These are phyloP conservation scores for Epinotia demarniana DNA, from an alignment of 2,888 invertebrate genomes.

Conservation along the genomic window DNA sequence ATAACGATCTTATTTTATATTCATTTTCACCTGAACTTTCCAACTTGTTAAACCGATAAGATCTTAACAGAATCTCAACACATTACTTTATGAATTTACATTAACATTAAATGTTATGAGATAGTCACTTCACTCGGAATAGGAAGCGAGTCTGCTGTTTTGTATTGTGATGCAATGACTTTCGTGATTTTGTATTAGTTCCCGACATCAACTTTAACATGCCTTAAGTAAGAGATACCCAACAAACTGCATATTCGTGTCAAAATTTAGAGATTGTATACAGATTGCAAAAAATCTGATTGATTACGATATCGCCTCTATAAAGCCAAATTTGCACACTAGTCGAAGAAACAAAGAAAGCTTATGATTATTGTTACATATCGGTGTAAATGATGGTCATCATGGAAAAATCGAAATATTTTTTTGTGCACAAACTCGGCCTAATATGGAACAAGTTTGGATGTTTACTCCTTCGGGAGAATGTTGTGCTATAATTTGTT, in stretches of 20 bases:
- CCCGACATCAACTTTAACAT: not conserved
- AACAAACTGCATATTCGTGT: not conserved
- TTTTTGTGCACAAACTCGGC: no score
- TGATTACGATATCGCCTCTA: no score
- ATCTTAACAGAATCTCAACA: conserved; percentile 64
- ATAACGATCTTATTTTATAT: conserved; percentile 46
- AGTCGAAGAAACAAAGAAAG: no score
- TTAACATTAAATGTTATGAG: conserved; percentile 62
- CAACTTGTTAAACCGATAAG: conserved; percentile 59
- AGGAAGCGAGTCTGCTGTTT: conserved; percentile 30
- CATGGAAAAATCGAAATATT: no score
- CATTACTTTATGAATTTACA: conserved; percentile 65
- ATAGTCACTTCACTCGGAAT: conserved; percentile 64
- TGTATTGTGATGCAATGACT: conserved; percentile 24
- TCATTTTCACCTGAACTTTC: conserved; percentile 61
- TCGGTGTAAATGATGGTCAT: no score
- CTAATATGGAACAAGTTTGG: not conserved
- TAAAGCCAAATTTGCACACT: no score
- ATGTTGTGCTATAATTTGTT: not conserved
- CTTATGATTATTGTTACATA: no score
- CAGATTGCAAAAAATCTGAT: no score
- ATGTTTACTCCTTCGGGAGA: not conserved
- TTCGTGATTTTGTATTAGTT: not conserved
- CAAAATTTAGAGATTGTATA: no score
- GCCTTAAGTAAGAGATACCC: not conserved